phyloP scores from a whole-genome alignment of 2,113 vertebrate genomes.

The Eidolon helvum region DNA sequence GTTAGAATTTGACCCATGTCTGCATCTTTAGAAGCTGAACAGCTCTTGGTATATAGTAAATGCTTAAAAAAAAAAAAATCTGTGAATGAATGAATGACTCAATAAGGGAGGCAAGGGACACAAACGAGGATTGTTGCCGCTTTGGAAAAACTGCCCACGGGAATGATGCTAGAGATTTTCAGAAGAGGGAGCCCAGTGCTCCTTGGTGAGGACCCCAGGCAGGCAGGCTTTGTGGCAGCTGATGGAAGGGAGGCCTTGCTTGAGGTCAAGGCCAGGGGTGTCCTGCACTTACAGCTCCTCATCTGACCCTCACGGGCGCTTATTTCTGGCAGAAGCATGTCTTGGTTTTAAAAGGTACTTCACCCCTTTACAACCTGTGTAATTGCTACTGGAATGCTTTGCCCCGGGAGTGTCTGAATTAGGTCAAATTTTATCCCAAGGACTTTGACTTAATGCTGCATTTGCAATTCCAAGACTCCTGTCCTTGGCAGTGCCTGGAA shows the following conservation, averaged over 20 bases:
- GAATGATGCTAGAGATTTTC: background rate
- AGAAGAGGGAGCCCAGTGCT: background rate
- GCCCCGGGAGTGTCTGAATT: constrained; percentile 58
- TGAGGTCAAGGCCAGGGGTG: constrained; percentile 6
- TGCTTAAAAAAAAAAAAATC: background rate
- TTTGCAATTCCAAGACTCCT: constrained; percentile 43
- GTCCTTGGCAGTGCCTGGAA: background rate
- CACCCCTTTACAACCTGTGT: constrained; percentile 56
- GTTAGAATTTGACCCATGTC: background rate
- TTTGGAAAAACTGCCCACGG: background rate
- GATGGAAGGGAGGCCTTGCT: background rate
- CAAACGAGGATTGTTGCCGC: background rate
- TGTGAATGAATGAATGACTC: background rate
- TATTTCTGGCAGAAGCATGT: constrained; percentile 60
- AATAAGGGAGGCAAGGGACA: background rate
- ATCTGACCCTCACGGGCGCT: background rate
- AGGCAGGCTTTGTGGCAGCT: background rate
- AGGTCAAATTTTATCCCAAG: constrained; percentile 68
- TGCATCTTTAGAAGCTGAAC: background rate
- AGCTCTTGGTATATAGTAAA: background rate
- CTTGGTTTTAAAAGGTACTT: constrained; percentile 64
- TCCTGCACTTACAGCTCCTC: constrained; percentile 10
- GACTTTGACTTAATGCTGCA: constrained; percentile 33
- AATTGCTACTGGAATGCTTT: constrained; percentile 66
- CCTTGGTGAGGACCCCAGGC: background rate